Evolutionary conservation across 2,113 vertebrate genomes (phyloP), one percentile per base, ranked within the genome.

Genomic region (Ammodramus savannarum): DNA sequence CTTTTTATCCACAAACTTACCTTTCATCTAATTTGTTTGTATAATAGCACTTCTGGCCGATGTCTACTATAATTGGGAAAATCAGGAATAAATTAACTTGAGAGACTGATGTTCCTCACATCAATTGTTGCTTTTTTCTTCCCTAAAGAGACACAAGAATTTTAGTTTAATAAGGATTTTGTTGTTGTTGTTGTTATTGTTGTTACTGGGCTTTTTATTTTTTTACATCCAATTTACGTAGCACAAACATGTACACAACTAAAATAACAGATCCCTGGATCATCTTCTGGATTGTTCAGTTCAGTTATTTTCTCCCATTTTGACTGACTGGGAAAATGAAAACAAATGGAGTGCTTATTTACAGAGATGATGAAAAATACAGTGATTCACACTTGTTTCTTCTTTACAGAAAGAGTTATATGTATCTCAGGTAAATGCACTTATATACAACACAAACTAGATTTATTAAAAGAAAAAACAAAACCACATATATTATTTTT

Each of bases 181-280:
- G 41, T 20, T 44, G 14, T 27, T 26, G 14, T 52, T 54, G 14
- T 16, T 59, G 7, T 58, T 36, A 5, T 26, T 36, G 23, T 27
- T 59, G 23, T 27, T 38, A 18, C 7, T 13, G 34, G 23, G 58
- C 11, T 38, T 61, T 38, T 38, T 12, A 12, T 61, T 43, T 36
- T 77, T 38, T 23, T 10, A 38, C 9, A 32, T 73, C 2, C 3
- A 49, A 54, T 55, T 76, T 87, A 41, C 29, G 5, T 25, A 21
- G 5, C 11, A 32, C 3, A 1, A 68, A 43, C 2, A 4, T 17
- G 4, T 68, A 49, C 4, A 13, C 13, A 86, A 21, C 3, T n/a
- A 21, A 49, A 79, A 67, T 23, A 73, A 51, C 25, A 65, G 36
- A 48, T n/a, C 76, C 3, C 31, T 68, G 7, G 17, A 41, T 62